Conservation (phyloP, 2,888 invertebrate genomes). For the Meganola albula region DNA sequence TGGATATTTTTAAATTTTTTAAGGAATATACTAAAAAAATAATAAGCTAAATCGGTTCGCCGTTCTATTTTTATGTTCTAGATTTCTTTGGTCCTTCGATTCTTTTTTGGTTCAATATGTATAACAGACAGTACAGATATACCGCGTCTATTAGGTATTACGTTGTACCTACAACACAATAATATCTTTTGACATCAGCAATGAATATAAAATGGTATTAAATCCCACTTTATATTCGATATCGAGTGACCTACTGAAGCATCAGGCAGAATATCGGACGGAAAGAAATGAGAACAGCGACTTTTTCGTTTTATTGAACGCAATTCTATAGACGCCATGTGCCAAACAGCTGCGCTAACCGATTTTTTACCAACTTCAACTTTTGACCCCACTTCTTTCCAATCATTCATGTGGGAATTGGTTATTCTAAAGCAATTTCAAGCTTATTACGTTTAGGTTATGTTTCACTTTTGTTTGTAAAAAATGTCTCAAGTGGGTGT, state of each 20-base stretch:
- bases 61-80: too few species aligned
- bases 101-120: too few species aligned
- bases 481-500: conserved; percentile 40
- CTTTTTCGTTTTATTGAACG: conserved; percentile 39
- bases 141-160: too few species aligned
- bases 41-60: too few species aligned
- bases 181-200: too few species aligned
- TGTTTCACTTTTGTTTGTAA: conserved; percentile 35
- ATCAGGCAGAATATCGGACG: conserved; percentile 24
- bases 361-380: conserved; percentile 69
- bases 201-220: too few species aligned
- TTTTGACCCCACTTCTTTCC: conserved; percentile 71
- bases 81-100: too few species aligned
- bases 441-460: conserved; percentile 39
- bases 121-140: too few species aligned
- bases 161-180: too few species aligned
- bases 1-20: too few species aligned
- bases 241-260: conserved; percentile 26
- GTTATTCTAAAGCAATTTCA: conserved; percentile 52
- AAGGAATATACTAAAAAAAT: too few species aligned
- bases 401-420: conserved; percentile 73
- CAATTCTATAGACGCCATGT: conserved; percentile 48
- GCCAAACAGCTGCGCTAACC: conserved; percentile 66
- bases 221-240: too few species aligned
- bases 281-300: conserved; percentile 27